These are phyloP conservation scores for Neolamprologus longior DNA, from an alignment of 2,113 vertebrate species.

Conservation along the genomic window DNA sequence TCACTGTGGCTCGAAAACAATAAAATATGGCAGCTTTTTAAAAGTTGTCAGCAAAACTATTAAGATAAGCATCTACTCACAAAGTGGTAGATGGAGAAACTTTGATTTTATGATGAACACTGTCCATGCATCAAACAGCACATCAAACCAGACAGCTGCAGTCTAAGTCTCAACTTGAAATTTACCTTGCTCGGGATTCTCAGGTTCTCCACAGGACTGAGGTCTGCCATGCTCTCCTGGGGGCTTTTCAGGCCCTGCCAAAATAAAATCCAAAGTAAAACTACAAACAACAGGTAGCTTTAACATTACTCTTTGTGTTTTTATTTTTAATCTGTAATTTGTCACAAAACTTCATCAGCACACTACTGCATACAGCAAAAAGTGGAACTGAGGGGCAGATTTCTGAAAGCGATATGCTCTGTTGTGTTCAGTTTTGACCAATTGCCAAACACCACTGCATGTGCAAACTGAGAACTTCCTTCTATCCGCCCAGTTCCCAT, in stretches of 20 bases:
- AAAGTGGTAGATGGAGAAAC: background rate
- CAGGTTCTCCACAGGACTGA: conserved; percentile 90
- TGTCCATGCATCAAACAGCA: background rate
- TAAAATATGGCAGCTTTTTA: background rate
- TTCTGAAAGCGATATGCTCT: background rate
- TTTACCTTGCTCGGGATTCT: conserved; percentile 89
- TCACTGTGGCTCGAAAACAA: background rate
- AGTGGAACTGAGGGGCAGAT: conserved; percentile 1
- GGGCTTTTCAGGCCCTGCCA: conserved; percentile 88
- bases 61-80: background rate
- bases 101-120: background rate
- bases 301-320: background rate
- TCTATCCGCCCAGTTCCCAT: background rate
- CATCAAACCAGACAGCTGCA: background rate
- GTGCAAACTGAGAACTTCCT: conserved; percentile 39
- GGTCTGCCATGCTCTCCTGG: conserved; percentile 86
- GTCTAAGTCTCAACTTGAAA: background rate
- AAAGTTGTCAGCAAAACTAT: background rate
- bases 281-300: background rate
- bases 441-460: background rate
- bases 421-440: background rate
- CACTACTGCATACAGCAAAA: background rate
- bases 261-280: background rate
- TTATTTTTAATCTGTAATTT: background rate
- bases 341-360: background rate